Conservation (phyloP, 1,140 invertebrate species). For the Achroia grisella region DNA sequence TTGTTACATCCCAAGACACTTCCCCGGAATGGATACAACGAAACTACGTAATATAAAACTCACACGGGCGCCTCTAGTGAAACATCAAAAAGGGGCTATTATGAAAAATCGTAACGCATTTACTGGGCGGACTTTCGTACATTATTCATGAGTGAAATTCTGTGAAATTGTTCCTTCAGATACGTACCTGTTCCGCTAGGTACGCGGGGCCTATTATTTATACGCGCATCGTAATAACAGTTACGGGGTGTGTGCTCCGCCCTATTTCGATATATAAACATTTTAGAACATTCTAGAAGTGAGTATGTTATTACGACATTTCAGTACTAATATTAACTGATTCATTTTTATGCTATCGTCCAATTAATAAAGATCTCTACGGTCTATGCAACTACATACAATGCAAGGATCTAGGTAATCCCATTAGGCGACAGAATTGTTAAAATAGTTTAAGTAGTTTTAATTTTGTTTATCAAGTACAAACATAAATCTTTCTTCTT, state of each 20-base stretch:
- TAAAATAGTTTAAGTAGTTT: no score
- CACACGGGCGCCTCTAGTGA: constrained; percentile 19
- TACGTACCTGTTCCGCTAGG: constrained; percentile 30
- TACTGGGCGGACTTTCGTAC: constrained; percentile 54
- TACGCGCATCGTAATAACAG: constrained; percentile 25
- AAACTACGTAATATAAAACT: constrained; percentile 41
- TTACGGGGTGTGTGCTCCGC: constrained; percentile 24
- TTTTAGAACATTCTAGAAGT: no score
- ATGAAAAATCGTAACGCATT: constrained; percentile 69
- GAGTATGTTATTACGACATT: no score
- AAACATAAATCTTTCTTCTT: no score
- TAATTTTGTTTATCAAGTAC: no score
- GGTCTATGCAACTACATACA: no score
- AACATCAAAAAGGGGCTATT: constrained; percentile 58
- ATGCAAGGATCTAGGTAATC: no score
- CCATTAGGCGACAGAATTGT: no score
- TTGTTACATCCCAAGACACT: constrained; percentile 6
- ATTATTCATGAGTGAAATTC: constrained; percentile 64
- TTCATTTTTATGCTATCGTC: no score
- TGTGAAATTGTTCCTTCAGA: constrained; percentile 46
- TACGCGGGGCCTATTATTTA: constrained; percentile 19
- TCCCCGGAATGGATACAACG: constrained; percentile 26
- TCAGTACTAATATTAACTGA: no score
- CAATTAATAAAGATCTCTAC: no score
- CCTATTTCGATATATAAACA: no score